Evolutionary conservation across 2,113 vertebrate genomes (phyloP).

Genomic region (Silurus meridionalis): DNA sequence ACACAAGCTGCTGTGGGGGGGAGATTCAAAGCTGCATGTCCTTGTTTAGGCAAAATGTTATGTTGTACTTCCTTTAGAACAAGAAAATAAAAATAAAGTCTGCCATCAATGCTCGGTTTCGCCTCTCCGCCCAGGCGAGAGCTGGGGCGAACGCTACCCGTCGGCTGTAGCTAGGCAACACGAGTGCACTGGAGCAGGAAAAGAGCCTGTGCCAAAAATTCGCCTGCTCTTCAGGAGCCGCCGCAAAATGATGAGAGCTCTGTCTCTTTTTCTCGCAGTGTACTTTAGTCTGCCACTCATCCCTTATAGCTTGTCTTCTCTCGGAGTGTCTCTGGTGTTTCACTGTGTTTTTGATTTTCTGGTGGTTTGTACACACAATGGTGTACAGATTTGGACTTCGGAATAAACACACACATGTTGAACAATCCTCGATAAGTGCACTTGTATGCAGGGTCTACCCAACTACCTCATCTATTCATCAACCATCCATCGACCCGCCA

Average conservation of each 20-base stretch:
- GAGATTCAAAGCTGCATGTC: neutral
- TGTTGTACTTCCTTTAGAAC: constrained; percentile 9
- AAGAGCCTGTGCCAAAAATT: constrained; percentile 38
- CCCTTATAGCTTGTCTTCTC: neutral
- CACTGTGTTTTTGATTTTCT: constrained; percentile 1
- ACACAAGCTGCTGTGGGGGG: neutral
- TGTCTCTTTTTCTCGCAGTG: constrained; percentile 9
- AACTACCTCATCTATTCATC: neutral
- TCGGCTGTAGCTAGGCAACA: constrained; percentile 43
- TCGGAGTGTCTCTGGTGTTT: neutral
- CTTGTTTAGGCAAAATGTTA: constrained; percentile 18
- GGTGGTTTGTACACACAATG: neutral
- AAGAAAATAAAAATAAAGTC: neutral
- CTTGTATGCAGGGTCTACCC: neutral
- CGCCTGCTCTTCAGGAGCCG: constrained; percentile 19
- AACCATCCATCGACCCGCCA: neutral
- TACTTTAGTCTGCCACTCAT: constrained; percentile 9
- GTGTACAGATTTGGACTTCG: neutral
- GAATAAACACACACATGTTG: neutral
- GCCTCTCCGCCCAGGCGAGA: constrained; percentile 14
- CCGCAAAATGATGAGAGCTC: constrained; percentile 18
- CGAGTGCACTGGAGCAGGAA: constrained; percentile 23
- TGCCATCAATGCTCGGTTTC: constrained; percentile 16
- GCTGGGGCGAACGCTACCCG: constrained; percentile 31
- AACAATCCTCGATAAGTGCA: neutral